Conservation (phyloP, 2,888 invertebrate genomes). For the Drosophila cracens region DNA sequence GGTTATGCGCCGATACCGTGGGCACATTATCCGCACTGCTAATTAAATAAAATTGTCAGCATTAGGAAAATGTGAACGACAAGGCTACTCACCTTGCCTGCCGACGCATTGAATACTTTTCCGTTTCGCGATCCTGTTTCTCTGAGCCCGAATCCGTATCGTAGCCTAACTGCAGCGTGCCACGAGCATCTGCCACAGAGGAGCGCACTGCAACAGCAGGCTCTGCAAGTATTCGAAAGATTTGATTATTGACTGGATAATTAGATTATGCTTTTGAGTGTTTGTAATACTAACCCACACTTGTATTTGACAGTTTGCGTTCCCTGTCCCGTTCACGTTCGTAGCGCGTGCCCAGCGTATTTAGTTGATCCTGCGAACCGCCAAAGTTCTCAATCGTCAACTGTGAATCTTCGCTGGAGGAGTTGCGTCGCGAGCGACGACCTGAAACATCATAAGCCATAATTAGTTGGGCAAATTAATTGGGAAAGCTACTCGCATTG, state of each 20-base stretch:
- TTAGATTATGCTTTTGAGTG: fast-evolving
- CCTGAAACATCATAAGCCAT: conserved; percentile 84
- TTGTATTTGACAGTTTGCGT: conserved; percentile 85
- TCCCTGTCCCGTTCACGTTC: conserved; percentile 86
- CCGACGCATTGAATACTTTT: conserved; percentile 87
- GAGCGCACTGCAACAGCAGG: conserved; percentile 90
- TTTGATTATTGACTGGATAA: neutral
- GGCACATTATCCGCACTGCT: conserved; percentile 85
- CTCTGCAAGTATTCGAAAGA: conserved; percentile 81
- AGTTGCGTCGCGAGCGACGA: conserved; percentile 93
- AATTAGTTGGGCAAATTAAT: conserved; percentile 1
- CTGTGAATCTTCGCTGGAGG: conserved; percentile 94
- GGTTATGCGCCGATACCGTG: conserved; percentile 72
- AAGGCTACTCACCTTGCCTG: conserved; percentile 87
- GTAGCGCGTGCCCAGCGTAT: conserved; percentile 91
- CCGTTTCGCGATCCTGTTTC: conserved; percentile 88
- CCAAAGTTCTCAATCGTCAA: conserved; percentile 97
- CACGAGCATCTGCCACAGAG: conserved; percentile 90
- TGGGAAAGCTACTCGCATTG: conserved; percentile 22
- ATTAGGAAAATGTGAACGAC: neutral
- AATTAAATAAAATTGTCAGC: neutral
- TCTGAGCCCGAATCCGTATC: conserved; percentile 87
- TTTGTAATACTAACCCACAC: conserved; percentile 72
- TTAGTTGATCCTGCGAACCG: conserved; percentile 94
- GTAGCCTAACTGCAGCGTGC: conserved; percentile 89